phyloP scores from a whole-genome alignment of 2,888 invertebrate species.

The Trachelus troglodyta region DNA sequence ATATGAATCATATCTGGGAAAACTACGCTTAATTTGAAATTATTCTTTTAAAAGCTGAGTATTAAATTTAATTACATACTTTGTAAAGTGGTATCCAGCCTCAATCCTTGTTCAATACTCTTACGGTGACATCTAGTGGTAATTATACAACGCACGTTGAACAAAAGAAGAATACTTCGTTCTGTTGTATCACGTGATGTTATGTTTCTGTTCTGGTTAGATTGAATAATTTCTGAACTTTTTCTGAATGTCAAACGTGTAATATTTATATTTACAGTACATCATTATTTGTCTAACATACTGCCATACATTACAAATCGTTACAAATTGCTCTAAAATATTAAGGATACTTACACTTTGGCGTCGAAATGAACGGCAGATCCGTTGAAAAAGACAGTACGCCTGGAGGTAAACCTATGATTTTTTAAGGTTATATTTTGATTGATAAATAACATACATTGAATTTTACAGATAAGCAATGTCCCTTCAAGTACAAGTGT shows the following conservation, averaged over 20 bases:
- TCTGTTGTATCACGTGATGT: background rate
- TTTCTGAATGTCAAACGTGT: background rate
- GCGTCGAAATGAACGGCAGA: background rate
- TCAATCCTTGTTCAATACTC: background rate
- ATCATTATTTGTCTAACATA: background rate
- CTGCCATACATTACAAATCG: background rate
- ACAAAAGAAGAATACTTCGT: background rate
- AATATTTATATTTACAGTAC: background rate
- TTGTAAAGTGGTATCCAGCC: background rate
- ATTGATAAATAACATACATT: slow-evolving; percentile 1
- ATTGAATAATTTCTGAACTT: background rate
- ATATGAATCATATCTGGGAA: background rate
- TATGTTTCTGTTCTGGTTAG: background rate
- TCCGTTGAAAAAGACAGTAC: background rate
- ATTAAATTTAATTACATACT: background rate
- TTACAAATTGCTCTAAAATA: background rate
- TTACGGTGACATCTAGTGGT: background rate
- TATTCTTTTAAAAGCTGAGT: background rate
- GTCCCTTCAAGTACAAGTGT: slow-evolving; percentile 82
- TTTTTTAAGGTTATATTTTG: background rate
- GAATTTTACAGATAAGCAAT: slow-evolving; percentile 61
- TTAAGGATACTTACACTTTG: background rate
- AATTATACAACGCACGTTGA: background rate
- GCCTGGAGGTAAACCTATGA: background rate
- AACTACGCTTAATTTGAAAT: background rate